phyloP scores from a whole-genome alignment of 2,797 vertebrate species.

The Cossypha niveicapilla region DNA sequence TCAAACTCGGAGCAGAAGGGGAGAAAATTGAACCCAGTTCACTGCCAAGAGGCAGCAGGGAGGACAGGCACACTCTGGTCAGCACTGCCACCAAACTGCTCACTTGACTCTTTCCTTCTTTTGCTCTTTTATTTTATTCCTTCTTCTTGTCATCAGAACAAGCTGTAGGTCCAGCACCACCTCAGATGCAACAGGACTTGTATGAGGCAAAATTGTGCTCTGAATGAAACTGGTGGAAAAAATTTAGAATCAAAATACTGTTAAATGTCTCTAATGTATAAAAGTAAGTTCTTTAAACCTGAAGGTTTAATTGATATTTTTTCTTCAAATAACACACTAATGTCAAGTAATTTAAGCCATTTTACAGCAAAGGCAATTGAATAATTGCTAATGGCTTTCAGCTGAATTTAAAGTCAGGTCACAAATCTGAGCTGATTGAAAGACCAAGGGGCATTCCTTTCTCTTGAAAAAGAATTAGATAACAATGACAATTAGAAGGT shows the following conservation, averaged over 20 bases:
- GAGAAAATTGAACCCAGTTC: background rate
- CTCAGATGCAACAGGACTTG: accelerated
- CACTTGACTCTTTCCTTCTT: background rate
- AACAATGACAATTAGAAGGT: slow-evolving; percentile 11
- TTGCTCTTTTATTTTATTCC: background rate
- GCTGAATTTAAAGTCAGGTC: slow-evolving; percentile 60
- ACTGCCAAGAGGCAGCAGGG: background rate
- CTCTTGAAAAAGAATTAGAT: slow-evolving; percentile 5
- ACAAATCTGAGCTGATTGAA: slow-evolving; percentile 37
- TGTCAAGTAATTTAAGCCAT: slow-evolving; percentile 43
- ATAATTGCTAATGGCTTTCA: slow-evolving; percentile 63
- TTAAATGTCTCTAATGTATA: background rate
- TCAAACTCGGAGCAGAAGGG: background rate
- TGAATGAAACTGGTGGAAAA: background rate
- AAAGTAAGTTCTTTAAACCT: background rate
- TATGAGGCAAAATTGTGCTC: background rate
- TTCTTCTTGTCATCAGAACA: background rate
- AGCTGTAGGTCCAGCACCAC: background rate
- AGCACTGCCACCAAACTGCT: background rate
- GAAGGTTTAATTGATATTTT: slow-evolving; percentile 57
- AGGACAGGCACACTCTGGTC: background rate
- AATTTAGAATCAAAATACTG: background rate
- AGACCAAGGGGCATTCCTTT: slow-evolving; percentile 18
- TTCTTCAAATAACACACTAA: background rate
- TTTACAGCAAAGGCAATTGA: slow-evolving; percentile 46